A percentile compares a stretch with the other conserved stretches of the same genome.
phyloP scores from a whole-genome alignment of 2,888 invertebrate genomes.

The Lamellibrachia satsuma region DNA sequence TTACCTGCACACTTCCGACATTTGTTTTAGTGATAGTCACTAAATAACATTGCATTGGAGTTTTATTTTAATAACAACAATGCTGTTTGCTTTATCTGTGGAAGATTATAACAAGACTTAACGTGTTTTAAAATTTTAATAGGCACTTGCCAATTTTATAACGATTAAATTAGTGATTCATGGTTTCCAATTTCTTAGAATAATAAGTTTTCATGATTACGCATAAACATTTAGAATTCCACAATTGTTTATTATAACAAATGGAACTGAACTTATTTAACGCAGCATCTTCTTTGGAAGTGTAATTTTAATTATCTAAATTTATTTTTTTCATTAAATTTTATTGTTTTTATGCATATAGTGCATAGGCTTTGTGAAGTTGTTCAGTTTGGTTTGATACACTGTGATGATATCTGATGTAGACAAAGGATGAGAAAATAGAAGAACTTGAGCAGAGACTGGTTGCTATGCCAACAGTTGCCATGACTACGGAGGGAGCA shows the following conservation, averaged over 20 bases:
- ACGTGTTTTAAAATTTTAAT: neutral
- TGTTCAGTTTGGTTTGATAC: neutral
- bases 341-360: neutral
- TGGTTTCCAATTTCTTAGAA: neutral
- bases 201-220: neutral
- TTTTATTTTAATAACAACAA: neutral
- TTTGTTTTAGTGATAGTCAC: neutral
- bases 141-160: neutral
- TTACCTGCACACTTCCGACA: neutral
- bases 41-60: neutral
- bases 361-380: neutral
- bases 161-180: neutral
- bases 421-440: conserved; percentile 42
- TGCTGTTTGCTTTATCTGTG: neutral
- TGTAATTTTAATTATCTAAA: neutral
- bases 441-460: conserved; percentile 32
- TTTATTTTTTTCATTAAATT: neutral
- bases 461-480: conserved; percentile 3
- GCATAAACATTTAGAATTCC: neutral
- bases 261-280: neutral
- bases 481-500: neutral
- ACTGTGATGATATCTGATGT: neutral
- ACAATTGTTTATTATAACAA: neutral
- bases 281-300: neutral
- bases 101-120: neutral